Base-by-base conservation (phyloP, 2,113 vertebrate species). In the Uropsilus gracilis region DNA sequence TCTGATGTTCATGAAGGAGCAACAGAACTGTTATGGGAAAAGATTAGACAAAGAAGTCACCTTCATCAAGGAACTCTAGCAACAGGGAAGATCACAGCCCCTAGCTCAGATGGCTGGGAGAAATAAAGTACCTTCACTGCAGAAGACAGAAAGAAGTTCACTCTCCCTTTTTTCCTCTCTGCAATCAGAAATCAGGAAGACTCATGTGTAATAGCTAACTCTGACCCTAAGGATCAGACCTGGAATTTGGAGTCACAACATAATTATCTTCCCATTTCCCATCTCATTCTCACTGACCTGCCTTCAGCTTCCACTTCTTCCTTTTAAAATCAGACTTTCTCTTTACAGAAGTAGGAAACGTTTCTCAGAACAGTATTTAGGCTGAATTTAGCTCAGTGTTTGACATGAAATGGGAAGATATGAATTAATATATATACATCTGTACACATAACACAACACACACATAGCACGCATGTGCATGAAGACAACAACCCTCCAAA, bases 381-480 rank as follows among this genome's bases (percentile, higher is more conserved):
- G 80, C 75, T 89, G 75, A 61, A 82, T 83, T 91, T 87, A 95
- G 94, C 32, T 95, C 63, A 77, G 71, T 88, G 85, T 69, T 96
- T 75, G 48, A 92, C 94, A 89, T 73, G 81, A 90, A 80, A 94
- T 82, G 78, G 90, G 84, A 94, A 96, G 95, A 92, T 75, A 44
- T 83, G 61, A 93, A 87, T 57, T 55, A 95, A 92, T 71, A 83
- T 75, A 59, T 91, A 94, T 72, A 32, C 75, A 53, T 94, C 66
- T 94, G 30, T 69, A 66, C 17, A 64, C 57, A 78, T 61, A 30
- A 64, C 82, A 63, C 50, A 50, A 46, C 24, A 86, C 37, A 57
- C 34, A 69, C 34, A 55, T 34, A 66, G 59, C 66, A 57, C 7
- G 11, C 81, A 50, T 50, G 37, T 91, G 39, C 95, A 93, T 44